phyloP scores from a whole-genome alignment of 2,797 vertebrate genomes.

The Arremon brunneinucha region DNA sequence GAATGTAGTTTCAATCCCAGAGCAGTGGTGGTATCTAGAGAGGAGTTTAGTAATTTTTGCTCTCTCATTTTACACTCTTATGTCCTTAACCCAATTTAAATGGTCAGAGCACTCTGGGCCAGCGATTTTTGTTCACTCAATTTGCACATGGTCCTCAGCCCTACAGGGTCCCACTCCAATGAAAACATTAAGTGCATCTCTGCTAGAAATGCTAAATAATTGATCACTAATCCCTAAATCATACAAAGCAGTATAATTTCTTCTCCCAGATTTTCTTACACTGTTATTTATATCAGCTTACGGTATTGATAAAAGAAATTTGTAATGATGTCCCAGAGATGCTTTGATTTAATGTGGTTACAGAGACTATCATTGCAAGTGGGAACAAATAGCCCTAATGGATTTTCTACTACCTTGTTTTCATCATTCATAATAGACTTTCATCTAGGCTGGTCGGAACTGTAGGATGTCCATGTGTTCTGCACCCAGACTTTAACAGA shows the following conservation, averaged over 20 bases:
- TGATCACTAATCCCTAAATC: slow-evolving; percentile 18
- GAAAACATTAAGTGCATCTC: not conserved
- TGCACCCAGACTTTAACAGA: slow-evolving; percentile 66
- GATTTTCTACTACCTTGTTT: slow-evolving; percentile 71
- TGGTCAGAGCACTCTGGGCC: not conserved
- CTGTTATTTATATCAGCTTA: slow-evolving; percentile 39
- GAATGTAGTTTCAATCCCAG: not conserved
- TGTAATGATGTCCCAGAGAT: slow-evolving; percentile 14
- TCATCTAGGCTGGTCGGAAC: slow-evolving; percentile 64
- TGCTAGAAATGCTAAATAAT: slow-evolving; percentile 39
- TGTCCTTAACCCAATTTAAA: not conserved
- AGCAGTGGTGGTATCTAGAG: not conserved
- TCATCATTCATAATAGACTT: slow-evolving; percentile 66
- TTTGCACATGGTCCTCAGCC: not conserved
- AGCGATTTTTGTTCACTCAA: accelerated
- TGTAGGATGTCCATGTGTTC: slow-evolving; percentile 43
- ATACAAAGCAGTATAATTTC: not conserved
- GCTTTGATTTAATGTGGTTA: slow-evolving; percentile 37
- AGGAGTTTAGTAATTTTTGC: not conserved
- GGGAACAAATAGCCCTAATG: slow-evolving; percentile 60
- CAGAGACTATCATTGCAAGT: slow-evolving; percentile 27
- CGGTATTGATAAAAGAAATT: slow-evolving; percentile 2
- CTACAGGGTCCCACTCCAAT: not conserved
- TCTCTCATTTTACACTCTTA: not conserved
- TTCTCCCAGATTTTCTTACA: slow-evolving; percentile 16